Evolutionary conservation across 2,797 vertebrate species (phyloP), one percentile per base, ranked within the genome.

Genomic region (Siniperca undulata): DNA sequence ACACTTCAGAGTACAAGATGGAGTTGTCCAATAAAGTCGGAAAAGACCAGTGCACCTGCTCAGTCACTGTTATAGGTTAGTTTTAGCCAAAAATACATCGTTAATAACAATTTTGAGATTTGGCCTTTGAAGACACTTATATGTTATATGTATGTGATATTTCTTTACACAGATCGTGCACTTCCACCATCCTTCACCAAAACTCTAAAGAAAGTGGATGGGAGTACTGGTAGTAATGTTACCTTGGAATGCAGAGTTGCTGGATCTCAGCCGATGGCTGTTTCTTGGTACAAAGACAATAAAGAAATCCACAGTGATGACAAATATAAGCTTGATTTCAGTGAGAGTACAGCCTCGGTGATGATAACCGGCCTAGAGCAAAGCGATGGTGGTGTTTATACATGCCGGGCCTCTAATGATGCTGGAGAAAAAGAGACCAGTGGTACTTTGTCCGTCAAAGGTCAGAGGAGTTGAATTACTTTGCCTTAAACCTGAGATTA

Each of bases 21-120:
- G 97, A 99, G 91, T 95, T 99, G 88, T 96, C 96, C 38, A 99
- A 99, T 61, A 97, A 97, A 88, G 98, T 97, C 24, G 98, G 98
- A 58, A 97, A 96, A 92, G 97, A 97, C 70, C 95, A 96, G 77
- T 98, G 96, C 48, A 96, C 96, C 86, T 98, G 97, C 61, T 96
- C 95, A 0, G 94, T 99, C 86, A 96, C 95, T 5, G 96, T 99
- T n/a, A 92, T 99, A 96, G 98, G 98, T 99, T 90, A 82, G 98
- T 99, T 93, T 70, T 46, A 66, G 67, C 38, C 61, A 27, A 20
- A 13, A 19, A 36, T 19, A 61, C 65, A 5, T 13, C 0, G 20
- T 65, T 59, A 14, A 44, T 42, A 38, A 19, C 13, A 5, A 9
- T 5, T 44, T 20, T 44, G 20, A 11, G 3, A 0, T 17, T 34